Evolutionary conservation across 1,140 invertebrate species (phyloP).

Genomic region (Caenorhabditis tropicalis): DNA sequence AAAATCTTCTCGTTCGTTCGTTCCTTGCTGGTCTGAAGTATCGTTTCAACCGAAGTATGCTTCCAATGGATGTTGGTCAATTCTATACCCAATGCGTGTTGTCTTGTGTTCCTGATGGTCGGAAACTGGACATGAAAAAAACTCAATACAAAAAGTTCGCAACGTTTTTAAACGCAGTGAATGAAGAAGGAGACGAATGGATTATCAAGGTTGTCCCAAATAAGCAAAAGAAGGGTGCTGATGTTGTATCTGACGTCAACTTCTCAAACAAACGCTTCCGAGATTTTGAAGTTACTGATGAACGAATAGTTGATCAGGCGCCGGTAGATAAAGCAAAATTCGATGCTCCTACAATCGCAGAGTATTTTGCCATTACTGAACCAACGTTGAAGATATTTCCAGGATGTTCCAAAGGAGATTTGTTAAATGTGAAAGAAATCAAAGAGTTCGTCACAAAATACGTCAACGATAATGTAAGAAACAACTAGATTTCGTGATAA

Average conservation of each 20-base stretch:
- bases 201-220: conserved; percentile 47
- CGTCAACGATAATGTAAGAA: conserved; percentile 73
- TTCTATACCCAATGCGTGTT: conserved; percentile 57
- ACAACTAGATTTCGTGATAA: conserved; percentile 73
- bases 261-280: conserved; percentile 3
- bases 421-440: background rate
- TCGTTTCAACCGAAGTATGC: conserved; percentile 45
- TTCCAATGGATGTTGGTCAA: conserved; percentile 58
- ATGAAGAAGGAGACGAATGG: conserved; percentile 42
- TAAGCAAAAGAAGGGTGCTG: conserved; percentile 53
- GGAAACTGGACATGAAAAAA: conserved; percentile 83
- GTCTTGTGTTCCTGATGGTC: conserved; percentile 48
- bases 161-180: conserved; percentile 70
- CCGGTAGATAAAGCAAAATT: background rate
- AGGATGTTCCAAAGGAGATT: background rate
- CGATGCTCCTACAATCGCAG: conserved; percentile 74
- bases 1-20: conserved; percentile 34
- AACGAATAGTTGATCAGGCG: conserved; percentile 53
- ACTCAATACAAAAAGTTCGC: conserved; percentile 87
- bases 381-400: background rate
- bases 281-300: conserved; percentile 55
- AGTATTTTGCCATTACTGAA: conserved; percentile 77
- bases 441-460: background rate
- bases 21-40: conserved; percentile 55
- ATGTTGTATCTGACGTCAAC: conserved; percentile 51